A percentile compares a stretch with the other conserved stretches of the same genome.
Conservation (phyloP, 2,113 vertebrate genomes). For the Aramus guarauna region DNA sequence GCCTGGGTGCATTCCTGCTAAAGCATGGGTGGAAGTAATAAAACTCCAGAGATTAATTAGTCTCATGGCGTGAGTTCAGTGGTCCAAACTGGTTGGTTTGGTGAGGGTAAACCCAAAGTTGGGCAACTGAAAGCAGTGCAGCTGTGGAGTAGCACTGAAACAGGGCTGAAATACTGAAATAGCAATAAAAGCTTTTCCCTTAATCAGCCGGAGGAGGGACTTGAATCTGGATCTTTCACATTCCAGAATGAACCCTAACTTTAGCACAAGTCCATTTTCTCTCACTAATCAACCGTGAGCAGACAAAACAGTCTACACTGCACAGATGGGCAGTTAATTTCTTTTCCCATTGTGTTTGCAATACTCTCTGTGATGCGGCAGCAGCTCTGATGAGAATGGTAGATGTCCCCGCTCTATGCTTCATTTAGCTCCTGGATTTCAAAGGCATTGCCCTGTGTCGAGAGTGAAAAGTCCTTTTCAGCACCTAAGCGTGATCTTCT, state of each 20-base stretch:
- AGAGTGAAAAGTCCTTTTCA: conserved; percentile 30
- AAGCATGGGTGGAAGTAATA: not conserved
- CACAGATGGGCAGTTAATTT: conserved; percentile 63
- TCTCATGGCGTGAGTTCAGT: not conserved
- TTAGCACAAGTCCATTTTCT: not conserved
- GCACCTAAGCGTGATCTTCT: not conserved
- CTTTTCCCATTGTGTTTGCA: conserved; percentile 43
- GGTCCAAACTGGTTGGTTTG: not conserved
- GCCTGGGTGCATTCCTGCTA: not conserved
- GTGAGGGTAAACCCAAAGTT: not conserved
- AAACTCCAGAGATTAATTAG: not conserved
- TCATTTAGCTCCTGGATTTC: conserved; percentile 61
- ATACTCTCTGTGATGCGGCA: conserved; percentile 18
- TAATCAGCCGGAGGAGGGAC: not conserved
- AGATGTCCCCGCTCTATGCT: conserved; percentile 43
- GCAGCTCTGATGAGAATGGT: conserved; percentile 64
- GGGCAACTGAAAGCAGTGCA: not conserved
- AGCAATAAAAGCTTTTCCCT: not conserved
- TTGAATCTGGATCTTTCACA: not conserved
- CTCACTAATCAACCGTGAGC: conserved; percentile 37
- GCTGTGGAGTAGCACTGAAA: not conserved
- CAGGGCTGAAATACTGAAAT: not conserved
- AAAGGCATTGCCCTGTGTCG: not conserved
- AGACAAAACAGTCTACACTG: conserved; percentile 5
- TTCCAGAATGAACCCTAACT: not conserved